Percentiles rank a stretch among this genome's conserved stretches.
Evolutionary conservation across 2,888 invertebrate genomes (phyloP).

Genomic region (Drosophila mayaguana): DNA sequence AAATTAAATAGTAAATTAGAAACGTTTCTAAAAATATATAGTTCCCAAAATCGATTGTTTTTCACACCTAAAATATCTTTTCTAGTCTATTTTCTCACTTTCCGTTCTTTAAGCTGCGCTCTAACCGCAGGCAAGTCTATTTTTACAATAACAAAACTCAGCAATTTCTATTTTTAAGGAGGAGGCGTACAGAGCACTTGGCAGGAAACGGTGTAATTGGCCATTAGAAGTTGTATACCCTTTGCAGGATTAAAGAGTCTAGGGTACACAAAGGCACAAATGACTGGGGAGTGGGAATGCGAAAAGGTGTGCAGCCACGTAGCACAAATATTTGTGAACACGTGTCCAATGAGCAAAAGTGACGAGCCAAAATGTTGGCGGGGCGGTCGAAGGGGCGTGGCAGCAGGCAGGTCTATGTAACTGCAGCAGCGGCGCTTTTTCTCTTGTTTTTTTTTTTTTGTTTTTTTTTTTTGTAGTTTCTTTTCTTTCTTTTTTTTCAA

Average conservation of each 20-base stretch:
- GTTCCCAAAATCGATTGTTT: too few relatives aligned
- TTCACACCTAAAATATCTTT: too few relatives aligned
- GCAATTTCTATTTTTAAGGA: background rate
- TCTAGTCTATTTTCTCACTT: background rate
- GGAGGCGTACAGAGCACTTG: background rate
- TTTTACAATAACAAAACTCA: background rate
- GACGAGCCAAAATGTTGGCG: constrained; percentile 54
- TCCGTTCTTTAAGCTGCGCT: background rate
- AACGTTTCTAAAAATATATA: too few relatives aligned
- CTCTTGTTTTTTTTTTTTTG: constrained; percentile 6
- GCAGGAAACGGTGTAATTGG: background rate
- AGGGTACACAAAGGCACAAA: constrained; percentile 49
- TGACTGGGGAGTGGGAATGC: constrained; percentile 12
- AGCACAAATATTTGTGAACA: constrained; percentile 78
- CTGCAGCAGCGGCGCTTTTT: constrained; percentile 54
- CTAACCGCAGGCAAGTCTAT: background rate
- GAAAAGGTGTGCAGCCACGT: constrained; percentile 72
- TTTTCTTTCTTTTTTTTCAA: constrained; percentile 11
- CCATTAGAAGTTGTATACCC: constrained; percentile 17
- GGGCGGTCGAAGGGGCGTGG: background rate
- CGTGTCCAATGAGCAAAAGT: constrained; percentile 76
- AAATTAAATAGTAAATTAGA: too few relatives aligned
- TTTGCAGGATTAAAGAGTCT: background rate
- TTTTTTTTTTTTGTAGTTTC: background rate
- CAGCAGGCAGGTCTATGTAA: constrained; percentile 9